Evolutionary conservation across 1,140 invertebrate species (phyloP), one percentile per base, ranked within the genome.

Genomic region (Drosophila kurseongensis): DNA sequence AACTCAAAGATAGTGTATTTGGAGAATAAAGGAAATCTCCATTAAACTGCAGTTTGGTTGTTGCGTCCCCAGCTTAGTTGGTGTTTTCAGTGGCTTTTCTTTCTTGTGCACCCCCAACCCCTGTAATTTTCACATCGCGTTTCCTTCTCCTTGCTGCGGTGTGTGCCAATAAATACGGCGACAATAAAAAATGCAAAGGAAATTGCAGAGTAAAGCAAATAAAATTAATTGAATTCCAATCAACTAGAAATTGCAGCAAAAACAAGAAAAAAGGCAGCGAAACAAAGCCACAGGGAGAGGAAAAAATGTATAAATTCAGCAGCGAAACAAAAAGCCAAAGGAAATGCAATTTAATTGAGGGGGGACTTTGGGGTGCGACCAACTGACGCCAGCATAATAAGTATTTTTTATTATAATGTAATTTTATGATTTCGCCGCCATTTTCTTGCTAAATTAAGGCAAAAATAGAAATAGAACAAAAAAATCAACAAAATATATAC

Each of bases 181-280:
- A 88, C 86, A 89, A 88, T 89, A 88, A 88, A 86, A 88, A 86
- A 88, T 88, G 76, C 85, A 75, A 89, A 80, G 76, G 84, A 88
- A 88, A 88, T 88, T 88, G 84, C 84, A 84, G 86, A 76, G 81
- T 81, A 90, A 90, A 91, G 81, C 88, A 91, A 91, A 91, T 91
- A 91, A 89, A 91, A 91, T 89, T 91, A 91, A 91, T 91, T 91
- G 88, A 91, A 91, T 91, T 91, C 80, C 83, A 91, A 91, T 91
- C 88, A 89, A 91, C 80, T 89, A 78, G 88, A 81, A 91, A 91
- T 82, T 88, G 60, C 73, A 80, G 71, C 67, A 76, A 66, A 56
- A 75, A 69, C 75, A 65, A 73, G 58, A 83, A 73, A 45, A 50
- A 47, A 58, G n/a, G 27, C 48, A 45, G 10, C n/a, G 45, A 74